Conservation (phyloP, 2,113 vertebrate species). For the Argyrosomus japonicus region DNA sequence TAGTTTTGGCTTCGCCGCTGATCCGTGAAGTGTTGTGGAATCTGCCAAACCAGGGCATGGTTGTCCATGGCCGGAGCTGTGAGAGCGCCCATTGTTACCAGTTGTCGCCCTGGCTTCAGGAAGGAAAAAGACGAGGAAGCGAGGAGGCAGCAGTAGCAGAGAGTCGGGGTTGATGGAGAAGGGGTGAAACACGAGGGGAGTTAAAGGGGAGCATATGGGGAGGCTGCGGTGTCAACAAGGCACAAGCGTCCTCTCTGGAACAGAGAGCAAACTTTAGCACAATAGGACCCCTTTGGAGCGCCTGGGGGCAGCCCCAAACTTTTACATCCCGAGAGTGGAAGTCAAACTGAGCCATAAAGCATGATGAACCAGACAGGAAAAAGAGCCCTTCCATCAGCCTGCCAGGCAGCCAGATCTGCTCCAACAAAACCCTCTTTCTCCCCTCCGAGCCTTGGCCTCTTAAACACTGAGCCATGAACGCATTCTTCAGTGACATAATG, state of each 20-base stretch:
- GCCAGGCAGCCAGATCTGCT: constrained; percentile 68
- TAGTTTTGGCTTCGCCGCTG: constrained; percentile 66
- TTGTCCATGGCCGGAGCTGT: constrained; percentile 45
- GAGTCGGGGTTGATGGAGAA: constrained; percentile 3
- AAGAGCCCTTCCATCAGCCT: constrained; percentile 69
- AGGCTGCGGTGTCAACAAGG: constrained; percentile 77
- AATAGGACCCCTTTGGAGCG: constrained; percentile 73
- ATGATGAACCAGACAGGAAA: constrained; percentile 54
- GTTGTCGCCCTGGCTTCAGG: constrained; percentile 62
- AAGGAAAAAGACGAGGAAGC: constrained; percentile 29
- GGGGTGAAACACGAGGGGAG: constrained; percentile 21
- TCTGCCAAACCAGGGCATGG: constrained; percentile 71
- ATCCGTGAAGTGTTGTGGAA: constrained; percentile 76
- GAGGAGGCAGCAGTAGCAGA: background rate
- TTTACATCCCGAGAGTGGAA: constrained; percentile 75
- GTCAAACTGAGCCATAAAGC: constrained; percentile 79
- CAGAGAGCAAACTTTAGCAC: constrained; percentile 78
- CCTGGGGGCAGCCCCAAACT: constrained; percentile 58
- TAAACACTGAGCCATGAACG: constrained; percentile 64
- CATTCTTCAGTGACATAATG: constrained; percentile 82
- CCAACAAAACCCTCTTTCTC: constrained; percentile 82
- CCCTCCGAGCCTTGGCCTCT: constrained; percentile 68
- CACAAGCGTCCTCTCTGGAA: constrained; percentile 70
- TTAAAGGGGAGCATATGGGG: constrained; percentile 56
- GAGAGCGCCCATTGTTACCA: constrained; percentile 64